These are phyloP conservation scores for Charaxes varanes DNA, from an alignment of 1,140 invertebrate species.

Conservation along the genomic window DNA sequence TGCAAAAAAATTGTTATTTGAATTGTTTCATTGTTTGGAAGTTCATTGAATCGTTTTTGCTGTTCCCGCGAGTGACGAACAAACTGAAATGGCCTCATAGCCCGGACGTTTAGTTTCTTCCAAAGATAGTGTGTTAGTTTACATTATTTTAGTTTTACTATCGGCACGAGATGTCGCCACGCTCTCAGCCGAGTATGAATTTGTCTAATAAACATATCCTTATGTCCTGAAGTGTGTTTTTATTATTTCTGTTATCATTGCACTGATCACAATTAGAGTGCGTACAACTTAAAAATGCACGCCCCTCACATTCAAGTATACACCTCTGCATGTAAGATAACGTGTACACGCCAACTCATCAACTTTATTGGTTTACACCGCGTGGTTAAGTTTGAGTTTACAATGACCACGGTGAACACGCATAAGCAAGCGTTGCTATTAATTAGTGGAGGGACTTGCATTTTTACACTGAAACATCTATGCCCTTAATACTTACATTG, in stretches of 20 bases:
- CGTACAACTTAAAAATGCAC: too few species aligned
- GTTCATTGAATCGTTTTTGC: slow-evolving; percentile 34
- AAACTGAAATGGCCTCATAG: slow-evolving; percentile 39
- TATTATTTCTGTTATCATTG: slow-evolving; percentile 27
- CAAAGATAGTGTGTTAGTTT: slow-evolving; percentile 68
- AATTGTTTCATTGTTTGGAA: slow-evolving; percentile 56
- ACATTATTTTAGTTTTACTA: slow-evolving; percentile 53
- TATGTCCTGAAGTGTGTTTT: slow-evolving; percentile 51
- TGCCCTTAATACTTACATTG: too few species aligned
- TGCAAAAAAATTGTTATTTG: slow-evolving; percentile 45
- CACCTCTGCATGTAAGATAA: too few species aligned
- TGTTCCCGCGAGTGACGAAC: slow-evolving; percentile 34
- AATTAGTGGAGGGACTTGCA: too few species aligned
- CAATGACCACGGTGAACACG: too few species aligned
- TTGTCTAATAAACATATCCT: slow-evolving; percentile 72
- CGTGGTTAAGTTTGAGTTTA: too few species aligned
- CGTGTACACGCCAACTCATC: too few species aligned
- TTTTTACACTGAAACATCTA: too few species aligned
- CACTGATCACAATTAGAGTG: too few species aligned
- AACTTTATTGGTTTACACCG: too few species aligned
- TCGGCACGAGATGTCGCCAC: slow-evolving; percentile 22
- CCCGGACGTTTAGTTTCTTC: slow-evolving; percentile 63
- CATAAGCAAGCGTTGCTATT: too few species aligned
- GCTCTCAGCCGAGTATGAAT: slow-evolving; percentile 56
- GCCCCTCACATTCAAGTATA: too few species aligned